Evolutionary conservation across 1,140 invertebrate genomes (phyloP), one percentile per base, ranked within the genome.

Genomic region (Drosophila ambigua): DNA sequence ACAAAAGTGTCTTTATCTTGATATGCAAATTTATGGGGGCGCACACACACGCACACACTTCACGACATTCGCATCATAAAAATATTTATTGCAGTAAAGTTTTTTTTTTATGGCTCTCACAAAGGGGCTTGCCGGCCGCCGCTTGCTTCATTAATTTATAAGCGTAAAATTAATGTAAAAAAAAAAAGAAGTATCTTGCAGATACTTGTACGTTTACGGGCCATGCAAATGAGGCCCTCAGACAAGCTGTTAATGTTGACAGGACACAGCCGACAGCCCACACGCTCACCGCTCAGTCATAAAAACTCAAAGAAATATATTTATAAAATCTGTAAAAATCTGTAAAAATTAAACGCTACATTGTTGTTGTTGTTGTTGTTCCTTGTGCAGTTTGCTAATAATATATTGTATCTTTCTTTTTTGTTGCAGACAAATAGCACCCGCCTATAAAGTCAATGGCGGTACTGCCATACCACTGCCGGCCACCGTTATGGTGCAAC

Each of bases 391-490:
- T 63, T 15, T 64, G 35, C 35, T 59, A 65, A 69, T 69, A 62
- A 52, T 55, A 11, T 41, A 60, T 59, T 60, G 7, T n/a, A 26
- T 43, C 45, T 48, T 23, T 41, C 51, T 71, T 46, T 31, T 52
- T 59, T 11, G 54, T 94, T 94, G 45, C 92, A 95, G 94, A 92
- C 93, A 95, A 85, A 93, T 94, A 72, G 94, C 94, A 16, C 93
- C 94, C 69, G 94, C 94, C 67, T 94, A 95, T 76, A 92, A 92
- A 74, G 81, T 89, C 73, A 95, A 95, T 89, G 93, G 93, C 61
- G 92, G 93, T 7, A 95, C 95, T 39, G 95, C 95, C 81, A 96
- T 96, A 77, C 95, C 95, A 26, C 90, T 96, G 79, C 95, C 95
- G 23, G 95, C 95, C 41, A 95, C 95, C 9, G 95, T 95, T 31